Conservation (phyloP, 2,797 vertebrate genomes). For the Scleropages formosus region DNA sequence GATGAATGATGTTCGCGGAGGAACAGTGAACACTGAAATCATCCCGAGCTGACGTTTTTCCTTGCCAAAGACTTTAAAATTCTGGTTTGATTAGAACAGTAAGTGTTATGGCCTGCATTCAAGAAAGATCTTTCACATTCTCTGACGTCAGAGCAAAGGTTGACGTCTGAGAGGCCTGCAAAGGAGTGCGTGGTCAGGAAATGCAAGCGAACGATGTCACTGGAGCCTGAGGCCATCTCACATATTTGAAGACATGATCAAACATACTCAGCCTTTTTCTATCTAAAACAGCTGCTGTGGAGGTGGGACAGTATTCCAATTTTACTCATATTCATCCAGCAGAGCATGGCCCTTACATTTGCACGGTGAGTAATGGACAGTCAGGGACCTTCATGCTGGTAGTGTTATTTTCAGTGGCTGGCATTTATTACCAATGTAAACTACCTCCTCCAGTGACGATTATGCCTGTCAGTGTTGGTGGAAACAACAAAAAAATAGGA, state of each 20-base stretch:
- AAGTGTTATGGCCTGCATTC: not conserved
- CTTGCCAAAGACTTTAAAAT: not conserved
- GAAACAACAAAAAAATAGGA: not conserved
- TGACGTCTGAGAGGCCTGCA: not conserved
- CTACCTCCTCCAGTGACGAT: conserved; percentile 30
- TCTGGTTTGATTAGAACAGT: not conserved
- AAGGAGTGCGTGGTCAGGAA: no score
- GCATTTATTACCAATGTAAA: conserved; percentile 31
- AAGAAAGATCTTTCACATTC: not conserved
- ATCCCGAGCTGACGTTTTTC: not conserved
- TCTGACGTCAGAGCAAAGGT: conserved; percentile 23
- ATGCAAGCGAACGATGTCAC: not conserved
- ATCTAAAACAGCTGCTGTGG: conserved; percentile 47
- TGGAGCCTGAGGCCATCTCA: not conserved
- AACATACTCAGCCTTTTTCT: conserved; percentile 25
- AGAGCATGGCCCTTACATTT: conserved; percentile 18
- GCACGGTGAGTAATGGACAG: conserved; percentile 42
- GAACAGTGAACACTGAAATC: not conserved
- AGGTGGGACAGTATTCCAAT: conserved; percentile 41
- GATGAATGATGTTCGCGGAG: not conserved
- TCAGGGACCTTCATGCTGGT: conserved; percentile 25
- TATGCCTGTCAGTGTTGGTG: not conserved
- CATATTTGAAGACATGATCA: not conserved
- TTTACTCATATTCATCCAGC: conserved; percentile 36
- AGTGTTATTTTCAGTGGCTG: conserved; percentile 34